These are phyloP conservation scores for Caenorhabditis wallacei DNA, from an alignment of 2,888 invertebrate genomes.

Conservation along the genomic window DNA sequence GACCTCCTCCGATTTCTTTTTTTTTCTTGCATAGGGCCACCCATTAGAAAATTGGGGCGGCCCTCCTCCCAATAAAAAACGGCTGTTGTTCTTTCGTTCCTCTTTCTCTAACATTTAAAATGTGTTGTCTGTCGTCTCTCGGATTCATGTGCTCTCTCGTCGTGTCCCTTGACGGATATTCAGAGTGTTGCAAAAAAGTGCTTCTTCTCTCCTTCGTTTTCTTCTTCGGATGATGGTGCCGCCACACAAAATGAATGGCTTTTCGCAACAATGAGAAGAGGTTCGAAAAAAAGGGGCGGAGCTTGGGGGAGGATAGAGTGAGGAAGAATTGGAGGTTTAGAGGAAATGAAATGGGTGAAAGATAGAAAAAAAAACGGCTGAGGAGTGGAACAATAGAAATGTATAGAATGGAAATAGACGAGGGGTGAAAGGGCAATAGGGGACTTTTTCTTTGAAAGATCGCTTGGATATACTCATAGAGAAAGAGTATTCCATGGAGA, in stretches of 20 bases:
- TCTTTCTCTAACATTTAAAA: conserved; percentile 6
- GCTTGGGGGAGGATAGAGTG: conserved; percentile 5
- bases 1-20: conserved; percentile 9
- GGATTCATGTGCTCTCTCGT: conserved; percentile 6
- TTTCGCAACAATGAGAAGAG: conserved; percentile 60
- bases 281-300: conserved; percentile 27
- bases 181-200: conserved; percentile 44
- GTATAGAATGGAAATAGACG: background rate
- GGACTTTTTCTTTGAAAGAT: background rate
- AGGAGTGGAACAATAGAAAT: conserved; percentile 6
- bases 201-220: background rate
- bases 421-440: background rate
- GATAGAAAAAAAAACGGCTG: conserved; percentile 2
- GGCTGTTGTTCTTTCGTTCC: conserved; percentile 35
- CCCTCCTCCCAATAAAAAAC: conserved; percentile 54
- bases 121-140: conserved; percentile 10
- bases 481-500: too few species aligned
- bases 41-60: conserved; percentile 60
- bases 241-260: conserved; percentile 57
- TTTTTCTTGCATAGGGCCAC: conserved; percentile 13
- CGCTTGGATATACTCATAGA: too few species aligned
- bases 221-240: background rate
- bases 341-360: background rate
- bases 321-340: background rate
- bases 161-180: conserved; percentile 28